Conservation (phyloP, 1,140 invertebrate species). For the Popillia japonica region DNA sequence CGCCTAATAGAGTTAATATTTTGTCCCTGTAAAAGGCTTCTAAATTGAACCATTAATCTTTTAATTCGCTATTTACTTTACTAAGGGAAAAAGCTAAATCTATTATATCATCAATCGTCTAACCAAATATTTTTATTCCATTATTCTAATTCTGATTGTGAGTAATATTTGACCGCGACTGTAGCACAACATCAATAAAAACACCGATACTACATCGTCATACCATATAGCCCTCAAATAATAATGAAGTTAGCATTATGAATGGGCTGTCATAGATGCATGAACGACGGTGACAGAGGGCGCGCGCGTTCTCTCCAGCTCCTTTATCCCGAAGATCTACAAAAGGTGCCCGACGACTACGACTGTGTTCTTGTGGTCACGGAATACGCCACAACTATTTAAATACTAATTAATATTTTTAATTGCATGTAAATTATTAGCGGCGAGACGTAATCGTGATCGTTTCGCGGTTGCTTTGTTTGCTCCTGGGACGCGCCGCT, state of each 20-base stretch:
- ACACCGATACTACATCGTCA: too few relatives aligned
- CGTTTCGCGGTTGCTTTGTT: slow-evolving; percentile 4
- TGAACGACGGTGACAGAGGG: slow-evolving; percentile 41
- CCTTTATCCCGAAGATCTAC: not conserved
- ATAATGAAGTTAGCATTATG: slow-evolving; percentile 55
- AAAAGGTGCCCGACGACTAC: not conserved
- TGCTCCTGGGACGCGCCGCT: not conserved
- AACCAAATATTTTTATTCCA: too few relatives aligned
- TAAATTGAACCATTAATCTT: too few relatives aligned
- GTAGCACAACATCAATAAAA: too few relatives aligned
- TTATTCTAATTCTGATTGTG: too few relatives aligned
- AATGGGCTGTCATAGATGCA: slow-evolving; percentile 52
- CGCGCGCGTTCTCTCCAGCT: slow-evolving; percentile 2
- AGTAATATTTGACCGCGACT: too few relatives aligned
- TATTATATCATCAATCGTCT: too few relatives aligned
- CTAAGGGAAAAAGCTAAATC: too few relatives aligned
- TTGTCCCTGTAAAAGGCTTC: too few relatives aligned
- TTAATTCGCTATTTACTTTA: too few relatives aligned
- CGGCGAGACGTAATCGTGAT: slow-evolving; percentile 16
- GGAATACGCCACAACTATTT: slow-evolving; percentile 50
- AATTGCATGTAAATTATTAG: slow-evolving; percentile 44
- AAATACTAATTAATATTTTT: slow-evolving; percentile 51
- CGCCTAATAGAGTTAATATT: too few relatives aligned
- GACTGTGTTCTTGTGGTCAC: slow-evolving; percentile 47
- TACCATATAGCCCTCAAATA: slow-evolving; percentile 54